These are phyloP conservation scores for Piscicola geometra DNA, from an alignment of 2,888 invertebrate species.

Conservation along the genomic window DNA sequence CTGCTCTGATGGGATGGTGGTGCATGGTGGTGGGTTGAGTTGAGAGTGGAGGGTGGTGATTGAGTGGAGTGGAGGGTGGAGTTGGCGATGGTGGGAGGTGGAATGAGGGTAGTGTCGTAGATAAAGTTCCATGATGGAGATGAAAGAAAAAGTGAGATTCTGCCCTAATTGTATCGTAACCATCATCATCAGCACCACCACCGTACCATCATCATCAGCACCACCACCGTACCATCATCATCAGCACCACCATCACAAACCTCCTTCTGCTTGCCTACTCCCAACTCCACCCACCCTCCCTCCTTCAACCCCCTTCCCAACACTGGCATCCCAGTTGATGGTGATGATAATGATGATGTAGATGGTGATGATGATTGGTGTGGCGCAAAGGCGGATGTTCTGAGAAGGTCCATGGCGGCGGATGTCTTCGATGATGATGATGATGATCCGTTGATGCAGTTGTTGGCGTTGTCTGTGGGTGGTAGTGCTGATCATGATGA, in stretches of 20 bases:
- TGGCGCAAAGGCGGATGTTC: not conserved
- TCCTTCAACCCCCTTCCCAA: conserved; percentile 31
- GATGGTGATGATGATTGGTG: too few species aligned
- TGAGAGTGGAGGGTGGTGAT: too few species aligned
- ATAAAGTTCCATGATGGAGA: too few species aligned
- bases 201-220: too few species aligned
- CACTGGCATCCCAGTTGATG: conserved; percentile 21
- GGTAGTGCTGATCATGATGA: not conserved
- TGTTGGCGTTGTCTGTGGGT: too few species aligned
- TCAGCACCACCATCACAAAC: too few species aligned
- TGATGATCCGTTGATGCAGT: too few species aligned
- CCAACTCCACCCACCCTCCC: conserved; percentile 28
- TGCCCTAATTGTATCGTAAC: not conserved
- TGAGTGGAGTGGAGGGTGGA: not conserved
- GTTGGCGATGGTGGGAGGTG: not conserved
- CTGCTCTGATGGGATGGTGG: too few species aligned
- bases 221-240: too few species aligned
- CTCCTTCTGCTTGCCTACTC: not conserved
- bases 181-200: not conserved
- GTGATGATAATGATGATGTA: too few species aligned
- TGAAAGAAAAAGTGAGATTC: too few species aligned
- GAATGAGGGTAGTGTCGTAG: not conserved
- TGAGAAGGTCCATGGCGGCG: not conserved
- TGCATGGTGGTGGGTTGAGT: too few species aligned
- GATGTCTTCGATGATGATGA: not conserved